Evolutionary conservation across 2,888 invertebrate species (phyloP), one percentile per base, ranked within the genome.

Genomic region (Anthrax anthrax): DNA sequence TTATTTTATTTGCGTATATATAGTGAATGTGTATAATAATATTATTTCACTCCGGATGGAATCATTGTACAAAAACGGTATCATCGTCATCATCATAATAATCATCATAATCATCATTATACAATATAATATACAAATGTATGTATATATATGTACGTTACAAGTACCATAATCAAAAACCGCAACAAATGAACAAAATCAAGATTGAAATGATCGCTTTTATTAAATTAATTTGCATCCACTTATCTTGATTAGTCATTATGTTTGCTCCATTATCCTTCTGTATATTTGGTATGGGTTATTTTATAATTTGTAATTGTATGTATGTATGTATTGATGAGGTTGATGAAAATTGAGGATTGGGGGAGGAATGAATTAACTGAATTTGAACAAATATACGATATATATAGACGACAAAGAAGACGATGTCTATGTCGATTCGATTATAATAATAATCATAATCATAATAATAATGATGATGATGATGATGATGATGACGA

Each of bases 191-290:
- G 29, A 32, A 32, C 29, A 32, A 32, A 12, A 32, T 32, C 29
- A 32, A 32, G 16, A 16, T n/a, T 9, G 9, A 40, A n/a, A 40
- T 40, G 29, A 48, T 45, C 45, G 37, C 27, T 29, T 43, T n/a
- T 46, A 50, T 50, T 48, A 46, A 50, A 50, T 50, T 50, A 50
- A 50, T 50, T 50, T 47, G 50, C 50, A 48, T 50, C 48, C 50
- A 50, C 50, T 50, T 50, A 47, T 46, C 50, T 48, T 50, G 50
- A 50, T 50, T 48, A 48, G 48, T 50, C 40, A 50, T 50, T 50
- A 50, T 50, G 42, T 44, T 47, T 19, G 47, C 42, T 44, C 43
- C 44, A 50, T 48, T 50, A 48, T 50, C 42, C 39, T 32, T 12
- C 13, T 32, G 29, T 32, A 32, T 32, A 29, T 10, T 23, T n/a